phyloP scores from a whole-genome alignment of 1,140 invertebrate genomes.

The Diuraphis noxia region DNA sequence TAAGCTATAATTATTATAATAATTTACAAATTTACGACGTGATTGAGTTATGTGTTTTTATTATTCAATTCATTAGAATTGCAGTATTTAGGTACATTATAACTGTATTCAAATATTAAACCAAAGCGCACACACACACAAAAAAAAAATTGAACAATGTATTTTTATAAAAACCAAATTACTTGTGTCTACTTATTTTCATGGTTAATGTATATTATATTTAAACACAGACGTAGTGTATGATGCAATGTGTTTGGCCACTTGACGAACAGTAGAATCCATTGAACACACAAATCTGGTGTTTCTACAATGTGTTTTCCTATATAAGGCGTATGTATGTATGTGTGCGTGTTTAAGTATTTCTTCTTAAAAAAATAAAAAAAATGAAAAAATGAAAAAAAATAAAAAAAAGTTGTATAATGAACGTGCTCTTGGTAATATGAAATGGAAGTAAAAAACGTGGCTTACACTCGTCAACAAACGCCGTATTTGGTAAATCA shows the following conservation, averaged over 20 bases:
- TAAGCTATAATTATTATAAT: neutral
- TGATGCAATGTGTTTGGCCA: conserved; percentile 31
- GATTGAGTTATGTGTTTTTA: neutral
- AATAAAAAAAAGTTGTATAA: neutral
- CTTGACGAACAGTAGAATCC: conserved; percentile 41
- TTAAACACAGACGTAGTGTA: neutral
- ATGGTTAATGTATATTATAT: conserved; percentile 29
- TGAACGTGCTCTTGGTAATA: conserved; percentile 37
- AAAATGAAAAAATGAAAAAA: neutral
- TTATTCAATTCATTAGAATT: conserved; percentile 4
- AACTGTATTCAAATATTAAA: conserved; percentile 23
- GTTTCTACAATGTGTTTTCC: conserved; percentile 22
- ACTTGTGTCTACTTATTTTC: neutral
- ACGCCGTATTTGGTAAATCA: conserved; percentile 48
- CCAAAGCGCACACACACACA: neutral
- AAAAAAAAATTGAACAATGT: neutral
- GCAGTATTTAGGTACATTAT: neutral
- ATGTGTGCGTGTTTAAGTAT: conserved; percentile 35
- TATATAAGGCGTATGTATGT: conserved; percentile 17
- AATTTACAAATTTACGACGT: neutral
- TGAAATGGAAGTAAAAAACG: conserved; percentile 27
- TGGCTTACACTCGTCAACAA: conserved; percentile 43
- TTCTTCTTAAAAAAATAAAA: conserved; percentile 32
- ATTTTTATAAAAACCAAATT: conserved; percentile 12
- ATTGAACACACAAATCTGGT: conserved; percentile 47